Conservation (phyloP, 2,888 invertebrate species). For the Pelosia muscerda region DNA sequence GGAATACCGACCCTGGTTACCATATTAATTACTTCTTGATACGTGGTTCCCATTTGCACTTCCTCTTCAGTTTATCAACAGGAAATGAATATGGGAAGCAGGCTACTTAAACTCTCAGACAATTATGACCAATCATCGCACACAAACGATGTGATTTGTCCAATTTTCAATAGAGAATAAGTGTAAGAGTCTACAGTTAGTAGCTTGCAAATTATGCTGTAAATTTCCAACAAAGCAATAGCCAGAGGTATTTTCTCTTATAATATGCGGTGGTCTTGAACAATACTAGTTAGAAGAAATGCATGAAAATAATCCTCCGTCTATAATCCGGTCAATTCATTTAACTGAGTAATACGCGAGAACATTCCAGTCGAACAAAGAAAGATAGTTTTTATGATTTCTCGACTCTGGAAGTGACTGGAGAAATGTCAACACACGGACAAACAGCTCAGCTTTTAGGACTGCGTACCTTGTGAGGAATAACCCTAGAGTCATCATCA, state of each 20-base stretch:
- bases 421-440: no score
- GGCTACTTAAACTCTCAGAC: background rate
- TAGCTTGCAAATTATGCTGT: no score
- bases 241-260: background rate
- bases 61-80: background rate
- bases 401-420: no score
- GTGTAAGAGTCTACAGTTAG: no score
- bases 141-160: background rate
- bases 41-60: no score
- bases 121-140: background rate
- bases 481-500: background rate
- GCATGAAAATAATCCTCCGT: background rate
- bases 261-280: background rate
- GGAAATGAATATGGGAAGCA: background rate
- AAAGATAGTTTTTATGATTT: no score
- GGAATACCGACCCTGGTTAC: no score
- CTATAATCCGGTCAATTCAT: no score
- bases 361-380: background rate
- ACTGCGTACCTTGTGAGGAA: background rate
- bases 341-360: no score
- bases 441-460: background rate
- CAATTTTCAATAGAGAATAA: background rate
- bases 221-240: no score
- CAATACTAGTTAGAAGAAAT: background rate
- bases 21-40: no score